Base-by-base conservation (phyloP, 2,888 invertebrate species). In the Spisula solida region DNA sequence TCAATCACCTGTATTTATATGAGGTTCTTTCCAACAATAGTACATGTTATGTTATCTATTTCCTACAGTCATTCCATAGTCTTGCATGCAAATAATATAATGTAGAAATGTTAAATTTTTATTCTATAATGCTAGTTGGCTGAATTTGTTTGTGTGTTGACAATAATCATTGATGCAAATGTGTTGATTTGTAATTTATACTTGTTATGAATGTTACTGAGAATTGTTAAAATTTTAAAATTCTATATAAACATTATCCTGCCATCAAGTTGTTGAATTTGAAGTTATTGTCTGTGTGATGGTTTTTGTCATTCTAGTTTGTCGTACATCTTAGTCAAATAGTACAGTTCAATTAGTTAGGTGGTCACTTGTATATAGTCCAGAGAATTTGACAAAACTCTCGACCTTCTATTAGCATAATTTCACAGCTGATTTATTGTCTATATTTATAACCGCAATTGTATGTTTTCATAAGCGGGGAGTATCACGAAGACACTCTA, bases 191-290 rank as follows among this genome's bases (percentile, higher is more conserved):
- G 25, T 66, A 4, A 66, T 66, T 75, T 75, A 75, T 75, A 75
- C 75, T 34, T 75, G 75, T 66, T 66, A 75, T 31, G 75, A 16
- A 75, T 75, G 75, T 75, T 31, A 75, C 6, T 66, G 60, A 75
- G 34, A 47, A 56, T 85, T 88, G 88, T 88, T 88, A 84, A 88
- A 25, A 81, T 88, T 88, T 81, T 81, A 88, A 88, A 85, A 80
- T 81, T 85, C 84, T 81, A 86, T 81, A 55, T 31, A 81, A 41
- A 75, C 55, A 12, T 81, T 56, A 86, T 86, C 86, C 86, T 86
- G 86, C 81, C 70, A 81, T 86, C 16, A 31, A 34, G 16, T 34
- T 75, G 75, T 75, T 75, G 34, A 25, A n/a, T 51, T 51, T 51
- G 51, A 51, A 51, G 51, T 51, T 16, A 51, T 25, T 66, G 25